Conservation (phyloP, 2,113 vertebrate species). For the Odocoileus hemionus region DNA sequence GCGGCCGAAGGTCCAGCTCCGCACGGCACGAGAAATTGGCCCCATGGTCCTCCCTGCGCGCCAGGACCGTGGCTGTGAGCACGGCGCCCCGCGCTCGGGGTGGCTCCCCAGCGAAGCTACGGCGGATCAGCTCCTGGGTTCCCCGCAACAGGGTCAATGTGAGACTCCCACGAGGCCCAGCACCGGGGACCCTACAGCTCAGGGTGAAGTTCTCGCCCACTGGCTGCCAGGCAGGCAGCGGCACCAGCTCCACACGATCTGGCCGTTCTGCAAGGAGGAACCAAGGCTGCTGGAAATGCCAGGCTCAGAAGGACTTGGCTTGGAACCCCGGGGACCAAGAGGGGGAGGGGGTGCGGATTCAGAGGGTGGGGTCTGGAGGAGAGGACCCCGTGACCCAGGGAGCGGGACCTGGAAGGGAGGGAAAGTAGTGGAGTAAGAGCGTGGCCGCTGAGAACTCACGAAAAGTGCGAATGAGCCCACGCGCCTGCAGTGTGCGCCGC, state of each 20-base stretch:
- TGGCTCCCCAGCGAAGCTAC: slow-evolving; percentile 60
- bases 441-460: slow-evolving; percentile 64
- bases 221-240: slow-evolving; percentile 65
- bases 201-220: slow-evolving; percentile 72
- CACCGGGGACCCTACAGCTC: slow-evolving; percentile 69
- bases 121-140: slow-evolving; percentile 55
- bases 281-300: not conserved
- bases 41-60: slow-evolving; percentile 65
- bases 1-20: slow-evolving; percentile 59
- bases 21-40: slow-evolving; percentile 64
- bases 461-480: slow-evolving; percentile 71
- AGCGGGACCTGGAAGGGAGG: not conserved
- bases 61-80: slow-evolving; percentile 57
- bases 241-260: slow-evolving; percentile 67
- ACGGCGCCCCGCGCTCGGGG: slow-evolving; percentile 64
- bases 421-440: not conserved
- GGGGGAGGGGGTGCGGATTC: not conserved
- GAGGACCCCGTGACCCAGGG: not conserved
- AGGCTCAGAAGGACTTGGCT: not conserved
- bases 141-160: slow-evolving; percentile 60
- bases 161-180: slow-evolving; percentile 69
- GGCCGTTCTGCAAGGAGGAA: slow-evolving; percentile 60
- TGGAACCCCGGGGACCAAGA: not conserved
- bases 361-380: not conserved
- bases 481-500: slow-evolving; percentile 57